Conservation (phyloP, 2,888 invertebrate genomes). For the Tricholauxania praeusta region DNA sequence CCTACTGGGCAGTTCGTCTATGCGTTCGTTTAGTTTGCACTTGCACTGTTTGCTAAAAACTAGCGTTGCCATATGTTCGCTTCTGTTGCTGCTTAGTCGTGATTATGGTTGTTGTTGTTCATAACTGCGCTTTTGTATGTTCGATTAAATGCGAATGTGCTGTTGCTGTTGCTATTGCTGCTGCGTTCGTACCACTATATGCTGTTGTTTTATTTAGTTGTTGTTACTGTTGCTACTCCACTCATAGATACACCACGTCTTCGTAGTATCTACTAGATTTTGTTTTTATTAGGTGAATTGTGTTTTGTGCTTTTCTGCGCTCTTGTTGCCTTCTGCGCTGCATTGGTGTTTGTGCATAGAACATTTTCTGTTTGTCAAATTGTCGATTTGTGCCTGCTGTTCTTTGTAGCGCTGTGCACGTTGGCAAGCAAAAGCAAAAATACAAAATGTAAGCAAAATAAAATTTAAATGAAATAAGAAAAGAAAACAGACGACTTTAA, state of each 20-base stretch:
- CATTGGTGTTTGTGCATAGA: neutral
- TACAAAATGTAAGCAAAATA: neutral
- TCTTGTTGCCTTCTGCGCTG: neutral
- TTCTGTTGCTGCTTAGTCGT: neutral
- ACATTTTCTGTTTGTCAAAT: neutral
- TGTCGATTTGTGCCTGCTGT: too few relatives aligned
- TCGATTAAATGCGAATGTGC: conserved; percentile 14
- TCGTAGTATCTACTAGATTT: neutral
- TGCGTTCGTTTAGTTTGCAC: conserved; percentile 2
- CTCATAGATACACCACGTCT: neutral
- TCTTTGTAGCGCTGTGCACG: neutral
- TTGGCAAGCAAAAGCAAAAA: neutral
- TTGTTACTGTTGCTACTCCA: neutral
- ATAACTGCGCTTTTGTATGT: conserved; percentile 14
- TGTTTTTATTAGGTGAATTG: conserved; percentile 2
- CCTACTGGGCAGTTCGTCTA: neutral
- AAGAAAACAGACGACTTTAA: conserved; percentile 14
- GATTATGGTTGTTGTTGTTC: neutral
- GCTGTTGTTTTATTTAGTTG: neutral
- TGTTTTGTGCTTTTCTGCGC: neutral
- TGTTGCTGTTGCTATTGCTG: neutral
- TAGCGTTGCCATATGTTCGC: neutral
- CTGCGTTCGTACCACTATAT: neutral
- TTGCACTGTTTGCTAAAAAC: neutral
- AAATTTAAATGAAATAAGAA: neutral